These are phyloP conservation scores for Heliangelus exortis DNA, from an alignment of 2,797 vertebrate genomes.

Conservation along the genomic window DNA sequence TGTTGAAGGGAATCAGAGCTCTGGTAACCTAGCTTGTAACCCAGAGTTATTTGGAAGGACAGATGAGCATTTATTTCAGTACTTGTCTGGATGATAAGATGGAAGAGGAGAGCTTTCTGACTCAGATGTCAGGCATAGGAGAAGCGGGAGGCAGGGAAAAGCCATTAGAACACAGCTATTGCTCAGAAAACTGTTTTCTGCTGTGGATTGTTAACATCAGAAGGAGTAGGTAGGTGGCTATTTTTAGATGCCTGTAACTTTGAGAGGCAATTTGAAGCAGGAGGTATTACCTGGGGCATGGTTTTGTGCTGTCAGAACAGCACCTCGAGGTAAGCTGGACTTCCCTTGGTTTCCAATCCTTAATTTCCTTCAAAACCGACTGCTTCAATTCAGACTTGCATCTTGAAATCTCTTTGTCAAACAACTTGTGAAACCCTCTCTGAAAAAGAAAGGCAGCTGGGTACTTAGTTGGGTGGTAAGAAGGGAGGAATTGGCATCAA, in stretches of 20 bases:
- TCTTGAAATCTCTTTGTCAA: background rate
- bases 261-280: slow-evolving; percentile 41
- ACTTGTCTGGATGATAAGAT: background rate
- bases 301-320: slow-evolving; percentile 32
- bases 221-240: slow-evolving; percentile 23
- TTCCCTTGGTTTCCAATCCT: slow-evolving; percentile 9
- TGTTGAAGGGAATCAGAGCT: background rate
- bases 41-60: background rate
- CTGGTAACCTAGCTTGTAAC: background rate
- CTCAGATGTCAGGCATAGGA: background rate
- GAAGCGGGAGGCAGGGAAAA: background rate
- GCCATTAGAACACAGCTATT: background rate
- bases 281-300: background rate
- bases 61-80: background rate
- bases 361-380: slow-evolving; percentile 47
- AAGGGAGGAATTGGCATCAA: background rate
- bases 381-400: slow-evolving; percentile 16
- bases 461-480: background rate
- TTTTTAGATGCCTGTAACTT: slow-evolving; percentile 58
- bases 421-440: background rate
- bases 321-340: slow-evolving; percentile 42
- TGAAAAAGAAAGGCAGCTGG: slow-evolving; percentile 3
- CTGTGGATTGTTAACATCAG: slow-evolving; percentile 22
- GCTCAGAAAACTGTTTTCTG: slow-evolving; percentile 17
- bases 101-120: background rate